Evolutionary conservation across 1,140 invertebrate genomes (phyloP), one percentile per base, ranked within the genome.

Genomic region (Megalopta genalis): DNA sequence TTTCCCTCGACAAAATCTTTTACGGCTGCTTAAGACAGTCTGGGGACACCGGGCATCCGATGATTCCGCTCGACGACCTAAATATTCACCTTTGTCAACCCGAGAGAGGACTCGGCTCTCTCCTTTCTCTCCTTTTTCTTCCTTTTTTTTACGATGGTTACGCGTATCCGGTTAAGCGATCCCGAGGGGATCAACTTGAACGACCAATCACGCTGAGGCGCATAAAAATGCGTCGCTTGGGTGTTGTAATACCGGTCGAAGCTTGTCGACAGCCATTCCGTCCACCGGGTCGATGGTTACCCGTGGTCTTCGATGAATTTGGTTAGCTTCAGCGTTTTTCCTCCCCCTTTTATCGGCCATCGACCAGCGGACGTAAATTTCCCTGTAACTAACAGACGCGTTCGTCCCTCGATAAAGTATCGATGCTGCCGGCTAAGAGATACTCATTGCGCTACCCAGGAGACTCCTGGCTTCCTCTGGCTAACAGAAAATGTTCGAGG

Each of bases 221-320:
- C 89, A 90, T 90, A 89, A 90, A 90, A 90, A 90, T 91, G 87
- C 84, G 82, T 86, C 89, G 82, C 88, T 80, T 39, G 90, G 87
- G 89, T 90, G 86, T 79, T 86, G 87, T 91, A 91, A 90, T 87
- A 77, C 84, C 70, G 77, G 79, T 89, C 81, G 71, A 83, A 86
- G 84, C 83, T 88, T 86, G 88, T 85, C 64, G 68, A 79, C 63
- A 64, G 82, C 68, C 25, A 69, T 79, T 46, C 49, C 42, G 14
- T 23, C 63, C 37, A 27, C 46, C 59, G 37, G 8, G 42, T 25
- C 75, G 68, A 82, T 72, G 39, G 52, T 57, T 7, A 46, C 23
- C 10, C 37, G 25, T 42, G 25, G 18, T 73, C 49, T 46, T 64
- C 69, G 49, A 72, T 49, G 77, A 72, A 65, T 73, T 79, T n/a